Base-by-base conservation (phyloP, 2,113 vertebrate genomes). In the Pangasianodon hypophthalmus region DNA sequence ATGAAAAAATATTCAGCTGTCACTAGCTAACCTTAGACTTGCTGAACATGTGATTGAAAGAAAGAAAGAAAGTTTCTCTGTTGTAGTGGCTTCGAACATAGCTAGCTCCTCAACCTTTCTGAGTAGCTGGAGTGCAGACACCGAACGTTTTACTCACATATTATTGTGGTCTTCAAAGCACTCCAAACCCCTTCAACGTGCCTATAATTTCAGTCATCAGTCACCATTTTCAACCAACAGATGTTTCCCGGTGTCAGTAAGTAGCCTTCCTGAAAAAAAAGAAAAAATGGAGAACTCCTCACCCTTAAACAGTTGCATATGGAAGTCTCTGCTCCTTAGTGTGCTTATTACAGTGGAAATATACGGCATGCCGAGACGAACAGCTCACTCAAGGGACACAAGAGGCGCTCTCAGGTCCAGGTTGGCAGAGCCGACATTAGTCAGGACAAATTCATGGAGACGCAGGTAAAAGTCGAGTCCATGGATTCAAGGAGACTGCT, bases 171-270 rank as follows among this genome's bases (percentile, higher is more conserved):
- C 93, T 91, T 94, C 91, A 93, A 91, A 92, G 91, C 93, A 88
- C 92, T 92, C 91, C 94, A 94, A 92, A 92, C 92, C 88, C 75
- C 87, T 71, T 86, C 92, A 93, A 82, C 41, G 92, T 92, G 92
- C 93, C 92, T 93, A 94, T 95, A 93, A 95, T 95, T 94, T 93
- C 91, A 94, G 94, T 96, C 95, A 95, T 96, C 94, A 95, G 95
- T 96, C 96, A 95, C 93, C 93, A 94, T 96, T 96, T 96, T 94
- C 91, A 93, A 48, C 54, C 93, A 95, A 94, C 96, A 96, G 95
- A 96, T 96, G 95, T 96, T 95, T 95, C 95, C 93, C 92, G 3
- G 82, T 84, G 82, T 93, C 92, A 94, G 95, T 96, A 95, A 96
- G 92, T 94, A 92, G 90, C 88, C 87, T 91, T 90, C 79, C 90